phyloP scores from a whole-genome alignment of 1,140 invertebrate species.

The Ruditapes philippinarum region DNA sequence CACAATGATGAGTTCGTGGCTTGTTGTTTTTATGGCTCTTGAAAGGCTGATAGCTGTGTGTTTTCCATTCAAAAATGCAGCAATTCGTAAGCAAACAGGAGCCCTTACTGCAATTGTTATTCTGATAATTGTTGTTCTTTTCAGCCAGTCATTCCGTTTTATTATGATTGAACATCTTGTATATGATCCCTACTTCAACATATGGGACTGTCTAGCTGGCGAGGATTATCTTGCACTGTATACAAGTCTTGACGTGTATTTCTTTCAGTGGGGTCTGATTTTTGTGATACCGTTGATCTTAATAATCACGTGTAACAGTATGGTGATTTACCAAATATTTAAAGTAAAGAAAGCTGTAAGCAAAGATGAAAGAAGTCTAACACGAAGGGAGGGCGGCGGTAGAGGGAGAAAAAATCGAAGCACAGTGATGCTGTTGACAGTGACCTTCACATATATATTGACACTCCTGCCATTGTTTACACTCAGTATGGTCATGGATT shows the following conservation, averaged over 20 bases:
- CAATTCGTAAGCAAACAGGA: conserved; percentile 71
- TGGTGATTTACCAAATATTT: conserved; percentile 79
- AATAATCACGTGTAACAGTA: conserved; percentile 73
- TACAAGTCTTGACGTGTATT: conserved; percentile 31
- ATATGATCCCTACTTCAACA: neutral
- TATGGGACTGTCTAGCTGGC: conserved; percentile 4
- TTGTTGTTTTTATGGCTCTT: conserved; percentile 80
- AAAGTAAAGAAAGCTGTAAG: conserved; percentile 67
- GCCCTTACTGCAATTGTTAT: conserved; percentile 74
- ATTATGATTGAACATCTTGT: conserved; percentile 31
- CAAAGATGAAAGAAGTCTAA: conserved; percentile 62
- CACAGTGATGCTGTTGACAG: conserved; percentile 81
- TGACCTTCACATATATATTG: conserved; percentile 81
- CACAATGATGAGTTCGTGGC: conserved; percentile 81
- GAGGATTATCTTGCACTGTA: conserved; percentile 3
- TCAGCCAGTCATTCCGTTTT: conserved; percentile 46
- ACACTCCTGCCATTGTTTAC: conserved; percentile 79
- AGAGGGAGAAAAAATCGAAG: conserved; percentile 76
- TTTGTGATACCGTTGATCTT: conserved; percentile 22
- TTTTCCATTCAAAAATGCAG: conserved; percentile 77
- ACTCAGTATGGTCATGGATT: conserved; percentile 72
- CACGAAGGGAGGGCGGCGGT: conserved; percentile 41
- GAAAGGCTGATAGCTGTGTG: conserved; percentile 79
- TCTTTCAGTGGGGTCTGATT: conserved; percentile 23
- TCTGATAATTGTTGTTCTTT: conserved; percentile 65